Percentiles rank a stretch among this genome's conserved stretches.
Evolutionary conservation across 92 coral and sea anemone species (phyloP).

Genomic region (Paramuricea clavata): DNA sequence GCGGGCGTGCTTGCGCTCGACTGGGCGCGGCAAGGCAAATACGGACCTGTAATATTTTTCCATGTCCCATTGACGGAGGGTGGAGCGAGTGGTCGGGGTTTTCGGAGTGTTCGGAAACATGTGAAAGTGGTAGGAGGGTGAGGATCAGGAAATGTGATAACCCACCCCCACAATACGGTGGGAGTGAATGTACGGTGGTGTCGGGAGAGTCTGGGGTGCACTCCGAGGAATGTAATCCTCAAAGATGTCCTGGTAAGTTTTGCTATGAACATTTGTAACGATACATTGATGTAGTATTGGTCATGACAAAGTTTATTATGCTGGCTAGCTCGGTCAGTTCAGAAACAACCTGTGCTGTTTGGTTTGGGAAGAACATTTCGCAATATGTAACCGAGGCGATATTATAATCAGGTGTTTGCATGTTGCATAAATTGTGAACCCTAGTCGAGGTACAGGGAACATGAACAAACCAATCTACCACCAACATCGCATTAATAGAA

Average conservation of each 20-base stretch:
- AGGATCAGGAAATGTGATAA: slow-evolving; percentile 75
- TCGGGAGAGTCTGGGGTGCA: slow-evolving; percentile 18
- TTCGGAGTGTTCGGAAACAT: slow-evolving; percentile 74
- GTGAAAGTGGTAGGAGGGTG: slow-evolving; percentile 75
- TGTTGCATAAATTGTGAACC: too few species aligned
- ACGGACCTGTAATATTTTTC: slow-evolving; percentile 69
- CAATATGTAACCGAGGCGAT: too few species aligned
- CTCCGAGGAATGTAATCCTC: slow-evolving; percentile 24
- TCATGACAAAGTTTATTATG: too few species aligned
- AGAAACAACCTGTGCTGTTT: too few species aligned
- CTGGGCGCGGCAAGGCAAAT: slow-evolving; percentile 63
- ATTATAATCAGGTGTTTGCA: too few species aligned
- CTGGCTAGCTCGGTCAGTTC: too few species aligned
- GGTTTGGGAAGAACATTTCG: too few species aligned
- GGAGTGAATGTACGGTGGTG: slow-evolving; percentile 69
- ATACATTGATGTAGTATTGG: too few species aligned
- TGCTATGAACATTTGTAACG: neutral
- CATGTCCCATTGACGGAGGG: slow-evolving; percentile 88
- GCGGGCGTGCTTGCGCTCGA: slow-evolving; percentile 65
- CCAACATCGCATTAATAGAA: too few species aligned
- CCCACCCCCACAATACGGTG: slow-evolving; percentile 82
- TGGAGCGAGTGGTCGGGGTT: slow-evolving; percentile 77
- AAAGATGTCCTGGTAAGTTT: slow-evolving; percentile 33
- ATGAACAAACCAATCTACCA: too few species aligned
- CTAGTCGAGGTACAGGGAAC: too few species aligned